Percentiles rank a stretch among this genome's conserved stretches.
These are phyloP conservation scores for Emmelina monodactyla DNA, from an alignment of 2,888 invertebrate species.

Conservation along the genomic window DNA sequence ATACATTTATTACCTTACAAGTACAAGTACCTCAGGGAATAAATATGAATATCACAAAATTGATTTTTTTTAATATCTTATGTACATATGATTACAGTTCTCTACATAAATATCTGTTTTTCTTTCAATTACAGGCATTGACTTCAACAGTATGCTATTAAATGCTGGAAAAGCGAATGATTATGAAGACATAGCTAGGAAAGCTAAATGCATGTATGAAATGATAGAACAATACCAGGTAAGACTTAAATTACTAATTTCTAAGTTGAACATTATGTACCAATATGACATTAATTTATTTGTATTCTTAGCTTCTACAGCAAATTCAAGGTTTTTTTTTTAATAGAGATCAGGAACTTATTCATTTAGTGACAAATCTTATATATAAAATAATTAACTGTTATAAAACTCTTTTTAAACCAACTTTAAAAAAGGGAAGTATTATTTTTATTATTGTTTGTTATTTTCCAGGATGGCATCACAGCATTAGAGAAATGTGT, in stretches of 20 bases:
- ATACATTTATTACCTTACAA: too few species aligned
- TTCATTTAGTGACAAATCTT: background rate
- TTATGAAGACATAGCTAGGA: constrained; percentile 79
- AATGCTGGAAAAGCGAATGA: constrained; percentile 65
- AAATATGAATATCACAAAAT: too few species aligned
- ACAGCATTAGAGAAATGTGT: constrained; percentile 83
- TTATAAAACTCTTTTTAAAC: background rate
- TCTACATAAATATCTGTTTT: background rate
- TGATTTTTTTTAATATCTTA: too few species aligned
- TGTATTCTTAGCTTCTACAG: too few species aligned
- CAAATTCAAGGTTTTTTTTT: too few species aligned
- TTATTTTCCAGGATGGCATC: constrained; percentile 77
- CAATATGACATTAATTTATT: too few species aligned
- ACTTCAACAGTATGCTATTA: constrained; percentile 70
- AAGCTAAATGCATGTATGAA: constrained; percentile 70
- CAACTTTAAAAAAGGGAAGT: too few species aligned
- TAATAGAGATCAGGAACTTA: too few species aligned
- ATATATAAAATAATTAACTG: background rate
- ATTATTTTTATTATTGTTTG: background rate
- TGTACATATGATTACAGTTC: too few species aligned
- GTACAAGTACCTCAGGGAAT: too few species aligned
- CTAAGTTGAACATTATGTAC: too few species aligned
- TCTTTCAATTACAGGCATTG: constrained; percentile 68
- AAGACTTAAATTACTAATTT: too few species aligned
- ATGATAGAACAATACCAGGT: constrained; percentile 64